Conservation (phyloP, 2,113 vertebrate species). For the Urocolius indicus region DNA sequence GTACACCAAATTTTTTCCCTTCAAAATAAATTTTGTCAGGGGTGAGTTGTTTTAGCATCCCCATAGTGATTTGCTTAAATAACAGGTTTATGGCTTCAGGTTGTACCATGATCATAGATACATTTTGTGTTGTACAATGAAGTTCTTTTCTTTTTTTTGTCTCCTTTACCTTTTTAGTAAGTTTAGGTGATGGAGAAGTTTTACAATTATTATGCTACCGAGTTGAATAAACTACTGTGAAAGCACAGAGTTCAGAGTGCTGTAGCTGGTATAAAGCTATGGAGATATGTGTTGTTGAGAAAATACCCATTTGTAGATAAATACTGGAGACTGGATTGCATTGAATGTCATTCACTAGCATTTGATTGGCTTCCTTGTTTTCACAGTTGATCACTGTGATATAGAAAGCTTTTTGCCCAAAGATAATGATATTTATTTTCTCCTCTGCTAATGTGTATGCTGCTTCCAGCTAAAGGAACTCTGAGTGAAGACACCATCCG, state of each 20-base stretch:
- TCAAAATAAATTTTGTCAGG: background rate
- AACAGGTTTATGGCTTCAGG: background rate
- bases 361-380: background rate
- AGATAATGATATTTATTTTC: background rate
- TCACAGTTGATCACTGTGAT: background rate
- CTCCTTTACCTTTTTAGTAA: background rate
- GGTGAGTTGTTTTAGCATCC: background rate
- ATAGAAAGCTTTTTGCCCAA: background rate
- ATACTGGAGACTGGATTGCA: background rate
- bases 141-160: background rate
- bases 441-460: background rate
- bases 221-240: background rate
- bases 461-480: conserved; percentile 89
- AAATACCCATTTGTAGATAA: background rate
- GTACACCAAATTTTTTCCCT: background rate
- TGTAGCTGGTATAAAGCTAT: background rate
- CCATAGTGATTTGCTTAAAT: background rate
- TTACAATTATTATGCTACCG: background rate
- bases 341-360: background rate
- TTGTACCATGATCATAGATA: background rate
- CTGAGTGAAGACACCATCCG: conserved; percentile 94
- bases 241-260: background rate
- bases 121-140: background rate
- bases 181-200: background rate
- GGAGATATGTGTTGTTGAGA: background rate